phyloP scores from a whole-genome alignment of 2,888 invertebrate genomes.

The Periphyllus acericola region DNA sequence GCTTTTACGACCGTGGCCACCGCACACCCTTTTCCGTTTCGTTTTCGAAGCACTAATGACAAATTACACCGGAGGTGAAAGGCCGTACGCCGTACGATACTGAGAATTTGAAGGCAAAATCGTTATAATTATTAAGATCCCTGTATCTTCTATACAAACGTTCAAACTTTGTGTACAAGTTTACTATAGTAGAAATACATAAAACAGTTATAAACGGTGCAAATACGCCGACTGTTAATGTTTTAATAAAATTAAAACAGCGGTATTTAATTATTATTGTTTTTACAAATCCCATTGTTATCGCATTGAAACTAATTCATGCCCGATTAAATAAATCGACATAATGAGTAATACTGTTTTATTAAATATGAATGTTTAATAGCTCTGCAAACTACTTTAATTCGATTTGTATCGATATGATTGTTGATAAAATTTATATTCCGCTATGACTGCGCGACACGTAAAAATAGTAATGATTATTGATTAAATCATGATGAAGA shows the following conservation, averaged over 20 bases:
- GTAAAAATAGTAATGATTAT: too few species aligned
- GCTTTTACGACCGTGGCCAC: constrained; percentile 28
- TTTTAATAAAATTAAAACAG: background rate
- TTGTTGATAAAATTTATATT: too few species aligned
- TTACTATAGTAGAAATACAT: background rate
- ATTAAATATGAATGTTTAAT: background rate
- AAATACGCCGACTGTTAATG: background rate
- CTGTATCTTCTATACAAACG: background rate
- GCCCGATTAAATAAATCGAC: background rate
- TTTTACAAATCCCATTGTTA: background rate
- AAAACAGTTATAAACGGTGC: background rate
- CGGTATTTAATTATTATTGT: background rate
- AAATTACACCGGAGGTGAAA: constrained; percentile 44
- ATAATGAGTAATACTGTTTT: background rate
- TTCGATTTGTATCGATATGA: too few species aligned
- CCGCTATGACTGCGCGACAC: too few species aligned
- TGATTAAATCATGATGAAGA: too few species aligned
- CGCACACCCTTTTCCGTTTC: constrained; percentile 36
- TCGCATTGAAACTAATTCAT: background rate
- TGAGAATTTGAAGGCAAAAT: background rate
- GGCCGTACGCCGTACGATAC: background rate
- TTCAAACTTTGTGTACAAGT: background rate
- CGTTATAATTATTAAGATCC: constrained; percentile 2
- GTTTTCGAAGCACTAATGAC: constrained; percentile 30
- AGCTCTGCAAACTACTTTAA: background rate